Evolutionary conservation across 1,140 invertebrate species (phyloP), one percentile per base, ranked within the genome.

Genomic region (Drosophila dunni): DNA sequence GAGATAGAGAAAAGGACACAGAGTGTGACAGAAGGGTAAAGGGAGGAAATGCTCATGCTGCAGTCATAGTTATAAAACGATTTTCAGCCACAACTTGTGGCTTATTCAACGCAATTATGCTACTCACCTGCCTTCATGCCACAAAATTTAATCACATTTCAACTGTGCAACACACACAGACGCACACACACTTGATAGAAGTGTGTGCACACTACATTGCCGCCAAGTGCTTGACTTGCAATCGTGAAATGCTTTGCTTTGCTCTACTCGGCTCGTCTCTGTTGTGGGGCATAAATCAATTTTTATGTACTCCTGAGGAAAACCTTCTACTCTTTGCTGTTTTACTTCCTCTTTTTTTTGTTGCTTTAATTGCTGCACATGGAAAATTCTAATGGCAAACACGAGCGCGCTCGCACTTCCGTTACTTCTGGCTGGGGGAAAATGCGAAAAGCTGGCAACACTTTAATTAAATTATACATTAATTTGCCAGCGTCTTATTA

Each of bases 381-480:
- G 62, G 72, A 51, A 76, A 61, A 62, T 65, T 86, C 58, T 75
- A 81, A 81, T 81, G 81, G 75, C 78, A 81, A 78, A 81, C 82
- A 85, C 82, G 82, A 86, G 82, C 81, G 24, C 24, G 17, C 17
- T 20, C 1, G 34, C 44, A 46, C 40, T 17, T 53, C 34, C 64
- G 48, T 54, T 17, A 11, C 44, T 7, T 46, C 5, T 17, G 36
- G 51, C 29, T 50, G 17, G 20, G 24, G 13, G 65, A 13, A 42
- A 33, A 65, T 24, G 44, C 11, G 48, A 42, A 34, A 29, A 15
- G 45, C 24, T 45, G 53, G 38, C 40, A 58, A 67, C 57, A 58
- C 60, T 75, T 78, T 84, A 89, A 88, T 88, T 88, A 80, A 89
- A 88, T 88, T 88, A 88, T 88, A 64, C 50, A 64, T 51, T 64